These are phyloP conservation scores for Beroe forskalii DNA, from an alignment of 37 sponge, comb jelly and placozoan species.

Conservation along the genomic window DNA sequence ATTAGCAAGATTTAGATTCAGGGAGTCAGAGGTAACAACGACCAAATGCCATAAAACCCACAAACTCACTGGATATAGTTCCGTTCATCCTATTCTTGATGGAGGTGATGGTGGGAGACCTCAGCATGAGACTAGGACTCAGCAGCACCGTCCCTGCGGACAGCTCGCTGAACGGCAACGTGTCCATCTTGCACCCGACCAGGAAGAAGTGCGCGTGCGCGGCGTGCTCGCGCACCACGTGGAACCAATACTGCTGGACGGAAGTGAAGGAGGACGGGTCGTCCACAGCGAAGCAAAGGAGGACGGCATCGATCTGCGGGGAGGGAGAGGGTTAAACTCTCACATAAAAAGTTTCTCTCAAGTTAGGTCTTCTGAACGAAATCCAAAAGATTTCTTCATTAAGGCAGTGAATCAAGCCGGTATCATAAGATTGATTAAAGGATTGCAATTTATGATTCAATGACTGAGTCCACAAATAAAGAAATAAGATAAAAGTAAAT, in stretches of 20 bases:
- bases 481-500: too few species aligned
- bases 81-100: not conserved
- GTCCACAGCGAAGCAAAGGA: slow-evolving; percentile 2
- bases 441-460: too few species aligned
- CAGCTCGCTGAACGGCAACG: not conserved
- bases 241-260: slow-evolving; percentile 17
- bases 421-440: too few species aligned
- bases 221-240: slow-evolving; percentile 42
- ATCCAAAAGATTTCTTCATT: too few species aligned
- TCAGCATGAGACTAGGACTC: not conserved
- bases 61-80: not conserved
- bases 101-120: slow-evolving; percentile 11
- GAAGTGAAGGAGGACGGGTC: not conserved
- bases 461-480: too few species aligned
- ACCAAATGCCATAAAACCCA: too few species aligned
- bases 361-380: too few species aligned
- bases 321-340: too few species aligned
- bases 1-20: too few species aligned
- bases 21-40: too few species aligned
- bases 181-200: slow-evolving; percentile 10
- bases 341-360: too few species aligned
- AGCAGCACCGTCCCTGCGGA: not conserved
- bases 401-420: too few species aligned
- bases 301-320: not conserved
- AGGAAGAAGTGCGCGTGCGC: slow-evolving; percentile 37